phyloP scores from a whole-genome alignment of 2,113 vertebrate species.

The Gnathonemus longibarbis region DNA sequence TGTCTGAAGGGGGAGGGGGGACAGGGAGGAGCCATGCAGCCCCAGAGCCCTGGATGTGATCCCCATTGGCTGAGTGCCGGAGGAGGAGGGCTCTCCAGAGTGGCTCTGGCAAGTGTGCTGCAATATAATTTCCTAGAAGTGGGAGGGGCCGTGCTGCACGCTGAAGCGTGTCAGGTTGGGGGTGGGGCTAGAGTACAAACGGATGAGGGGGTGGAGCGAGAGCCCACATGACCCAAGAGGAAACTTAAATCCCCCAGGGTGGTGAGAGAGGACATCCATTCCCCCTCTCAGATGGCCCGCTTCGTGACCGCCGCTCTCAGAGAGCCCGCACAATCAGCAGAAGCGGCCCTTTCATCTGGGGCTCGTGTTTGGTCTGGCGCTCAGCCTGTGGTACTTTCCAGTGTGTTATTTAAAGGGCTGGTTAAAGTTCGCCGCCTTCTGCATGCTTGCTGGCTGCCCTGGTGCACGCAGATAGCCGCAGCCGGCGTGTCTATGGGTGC shows the following conservation, averaged over 20 bases:
- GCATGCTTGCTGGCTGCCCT: not conserved
- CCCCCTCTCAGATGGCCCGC: not conserved
- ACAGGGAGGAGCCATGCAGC: not conserved
- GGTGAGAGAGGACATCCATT: not conserved
- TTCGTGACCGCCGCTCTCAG: not conserved
- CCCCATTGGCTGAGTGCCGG: not conserved
- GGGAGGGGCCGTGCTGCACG: conserved; percentile 23
- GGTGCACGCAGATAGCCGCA: not conserved
- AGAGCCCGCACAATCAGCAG: not conserved
- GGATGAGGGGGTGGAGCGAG: conserved; percentile 5
- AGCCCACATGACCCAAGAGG: conserved; percentile 18
- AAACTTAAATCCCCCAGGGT: not conserved
- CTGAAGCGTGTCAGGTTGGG: not conserved
- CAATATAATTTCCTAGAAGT: conserved; percentile 27
- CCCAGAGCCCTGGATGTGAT: not conserved
- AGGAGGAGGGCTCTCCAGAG: not conserved
- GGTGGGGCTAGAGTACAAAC: conserved; percentile 22
- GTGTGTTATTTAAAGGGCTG: not conserved
- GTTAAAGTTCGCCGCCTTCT: not conserved
- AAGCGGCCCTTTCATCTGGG: not conserved
- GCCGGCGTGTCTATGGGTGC: not conserved
- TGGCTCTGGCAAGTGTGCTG: conserved; percentile 15
- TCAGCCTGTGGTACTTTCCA: not conserved
- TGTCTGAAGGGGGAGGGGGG: not conserved
- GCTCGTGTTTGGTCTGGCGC: not conserved